Evolutionary conservation across 1,140 invertebrate genomes (phyloP).

Genomic region (Copidosoma floridanum): DNA sequence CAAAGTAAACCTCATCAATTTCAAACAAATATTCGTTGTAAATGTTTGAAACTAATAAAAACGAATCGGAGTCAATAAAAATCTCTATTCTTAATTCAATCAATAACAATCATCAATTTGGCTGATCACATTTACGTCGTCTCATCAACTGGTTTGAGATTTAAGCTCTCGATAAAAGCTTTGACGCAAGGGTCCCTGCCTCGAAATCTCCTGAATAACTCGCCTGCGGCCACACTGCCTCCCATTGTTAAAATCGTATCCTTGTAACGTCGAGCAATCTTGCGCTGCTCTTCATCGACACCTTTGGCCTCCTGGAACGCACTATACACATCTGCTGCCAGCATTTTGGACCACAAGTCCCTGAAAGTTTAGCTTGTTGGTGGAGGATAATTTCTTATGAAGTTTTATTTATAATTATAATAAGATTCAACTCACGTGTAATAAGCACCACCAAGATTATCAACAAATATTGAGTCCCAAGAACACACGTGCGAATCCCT

Average conservation of each 20-base stretch:
- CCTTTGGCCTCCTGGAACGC: slow-evolving; percentile 72
- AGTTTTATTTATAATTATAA: not conserved
- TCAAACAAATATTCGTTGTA: no score
- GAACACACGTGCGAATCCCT: slow-evolving; percentile 78
- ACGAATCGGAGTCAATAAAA: no score
- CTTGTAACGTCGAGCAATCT: slow-evolving; percentile 71
- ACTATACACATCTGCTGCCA: slow-evolving; percentile 85
- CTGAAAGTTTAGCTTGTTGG: slow-evolving; percentile 52
- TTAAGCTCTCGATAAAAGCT: slow-evolving; percentile 71
- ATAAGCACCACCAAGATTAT: slow-evolving; percentile 73
- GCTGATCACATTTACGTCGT: no score
- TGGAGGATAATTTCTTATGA: not conserved
- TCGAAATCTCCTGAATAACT: slow-evolving; percentile 86
- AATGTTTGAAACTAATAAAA: no score
- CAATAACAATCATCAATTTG: no score
- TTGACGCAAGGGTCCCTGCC: slow-evolving; percentile 87
- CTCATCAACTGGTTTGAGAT: slow-evolving; percentile 53
- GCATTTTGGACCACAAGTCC: slow-evolving; percentile 78
- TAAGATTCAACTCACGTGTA: slow-evolving; percentile 54
- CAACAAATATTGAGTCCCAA: slow-evolving; percentile 71
- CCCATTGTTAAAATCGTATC: slow-evolving; percentile 84
- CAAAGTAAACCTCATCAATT: no score
- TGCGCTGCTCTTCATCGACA: slow-evolving; percentile 55
- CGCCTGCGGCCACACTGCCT: slow-evolving; percentile 73
- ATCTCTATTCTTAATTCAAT: no score